Base-by-base conservation (phyloP, 2,888 invertebrate species). In the Heliconius hortense region DNA sequence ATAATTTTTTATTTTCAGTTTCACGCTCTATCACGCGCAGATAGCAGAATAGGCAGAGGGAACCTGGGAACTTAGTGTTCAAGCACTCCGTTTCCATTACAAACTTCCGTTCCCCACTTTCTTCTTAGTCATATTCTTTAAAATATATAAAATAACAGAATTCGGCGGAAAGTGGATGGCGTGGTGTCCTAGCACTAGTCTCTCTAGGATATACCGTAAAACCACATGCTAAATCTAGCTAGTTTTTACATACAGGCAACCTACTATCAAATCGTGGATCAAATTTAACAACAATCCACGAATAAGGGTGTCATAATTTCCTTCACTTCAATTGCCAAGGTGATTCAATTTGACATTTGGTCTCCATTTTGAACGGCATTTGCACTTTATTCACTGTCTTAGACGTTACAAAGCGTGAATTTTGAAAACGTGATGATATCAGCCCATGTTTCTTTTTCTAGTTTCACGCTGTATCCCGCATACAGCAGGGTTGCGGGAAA, bases 291-390 rank as follows among this genome's bases (percentile, higher is more conserved):
- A 77, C 79, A 70, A 75, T 78, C 79, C 75, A 76, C 77, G 78
- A 80, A 79, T 78, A 78, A 77, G 75, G 77, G 74, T 73, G 64
- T 78, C 67, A 77, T 76, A 78, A 78, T 72, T 73, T 77, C 72
- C 77, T 78, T 79, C 78, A 78, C 69, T 77, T 72, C 74, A 80
- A 75, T 77, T 79, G 76, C 72, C 80, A 80, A 80, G 79, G 80
- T 77, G 70, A 66, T 71, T 62, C 73, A 66, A 74, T 74, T 76
- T 74, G 77, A 67, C 76, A 77, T 77, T 76, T 73, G 62, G 70
- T 62, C 70, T n/a, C 74, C 48, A 77, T 76, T 78, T 66, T 72
- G n/a, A n/a, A 60, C 39, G 69, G 66, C 66, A 76, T 74, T 77
- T 73, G 39, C 72, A 62, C 72, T 77, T 70, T 72, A 66, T 15